Conservation (phyloP, 2,113 vertebrate genomes). For the Pseudois nayaur region DNA sequence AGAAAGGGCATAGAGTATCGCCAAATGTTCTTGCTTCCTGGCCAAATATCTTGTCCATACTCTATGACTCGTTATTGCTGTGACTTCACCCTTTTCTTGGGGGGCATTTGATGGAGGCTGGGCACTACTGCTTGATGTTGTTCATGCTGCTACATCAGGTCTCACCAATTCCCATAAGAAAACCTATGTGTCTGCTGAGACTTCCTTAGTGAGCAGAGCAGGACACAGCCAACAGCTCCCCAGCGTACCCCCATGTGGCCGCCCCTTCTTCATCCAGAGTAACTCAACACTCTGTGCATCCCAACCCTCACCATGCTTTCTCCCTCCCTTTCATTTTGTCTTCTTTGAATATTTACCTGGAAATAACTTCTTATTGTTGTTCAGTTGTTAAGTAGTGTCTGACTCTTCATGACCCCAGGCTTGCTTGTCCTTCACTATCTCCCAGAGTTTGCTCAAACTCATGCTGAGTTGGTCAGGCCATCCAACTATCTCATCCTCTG, state of each 20-base stretch:
- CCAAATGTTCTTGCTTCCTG: background rate
- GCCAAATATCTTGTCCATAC: fast-evolving
- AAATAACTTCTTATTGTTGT: background rate
- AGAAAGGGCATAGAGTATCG: fast-evolving
- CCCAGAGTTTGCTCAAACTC: background rate
- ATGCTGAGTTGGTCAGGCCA: background rate
- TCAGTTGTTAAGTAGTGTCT: background rate
- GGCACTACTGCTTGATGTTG: background rate
- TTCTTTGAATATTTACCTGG: background rate
- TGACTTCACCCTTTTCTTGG: background rate
- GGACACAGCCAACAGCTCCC: fast-evolving
- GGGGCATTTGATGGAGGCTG: background rate
- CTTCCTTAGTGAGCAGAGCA: background rate
- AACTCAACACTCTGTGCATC: fast-evolving
- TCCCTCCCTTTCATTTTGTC: background rate
- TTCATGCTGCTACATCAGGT: fast-evolving
- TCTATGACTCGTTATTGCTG: background rate
- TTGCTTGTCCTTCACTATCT: background rate
- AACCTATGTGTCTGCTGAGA: fast-evolving
- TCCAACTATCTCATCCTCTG: background rate
- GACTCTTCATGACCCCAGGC: background rate
- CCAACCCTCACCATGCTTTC: no score
- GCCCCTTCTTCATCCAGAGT: fast-evolving
- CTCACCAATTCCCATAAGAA: background rate
- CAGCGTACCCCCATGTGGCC: fast-evolving